A percentile compares a stretch with the other conserved stretches of the same genome.
phyloP scores from a whole-genome alignment of 2,113 vertebrate genomes.

The Prinia subflava region DNA sequence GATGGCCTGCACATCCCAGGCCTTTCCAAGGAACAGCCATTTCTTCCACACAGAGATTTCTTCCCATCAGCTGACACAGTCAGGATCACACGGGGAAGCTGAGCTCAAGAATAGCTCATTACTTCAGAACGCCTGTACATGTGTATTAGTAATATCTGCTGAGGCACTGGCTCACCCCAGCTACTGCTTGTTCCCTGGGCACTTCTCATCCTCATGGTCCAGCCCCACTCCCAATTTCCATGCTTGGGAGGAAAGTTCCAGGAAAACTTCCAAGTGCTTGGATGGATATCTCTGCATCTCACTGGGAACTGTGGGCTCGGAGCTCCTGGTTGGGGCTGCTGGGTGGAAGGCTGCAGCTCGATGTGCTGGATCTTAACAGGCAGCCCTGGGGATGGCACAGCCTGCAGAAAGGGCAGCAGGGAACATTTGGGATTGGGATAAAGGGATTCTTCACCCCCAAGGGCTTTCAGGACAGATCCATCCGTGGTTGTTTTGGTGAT shows the following conservation, averaged over 20 bases:
- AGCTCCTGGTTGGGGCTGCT: not conserved
- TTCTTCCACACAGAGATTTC: not conserved
- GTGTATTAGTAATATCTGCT: not conserved
- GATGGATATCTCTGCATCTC: not conserved
- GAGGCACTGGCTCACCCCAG: not conserved
- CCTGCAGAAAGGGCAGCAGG: not conserved
- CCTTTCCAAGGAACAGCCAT: not conserved
- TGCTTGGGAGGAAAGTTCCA: too few species aligned
- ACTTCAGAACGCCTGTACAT: not conserved
- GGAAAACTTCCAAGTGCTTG: rapidly evolving
- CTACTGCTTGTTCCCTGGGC: not conserved
- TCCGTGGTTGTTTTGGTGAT: rapidly evolving
- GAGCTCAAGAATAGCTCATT: not conserved
- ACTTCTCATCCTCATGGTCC: not conserved
- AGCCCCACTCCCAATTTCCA: not conserved
- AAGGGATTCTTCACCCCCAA: not conserved
- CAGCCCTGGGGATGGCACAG: not conserved
- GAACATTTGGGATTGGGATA: not conserved
- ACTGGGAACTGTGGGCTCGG: rapidly evolving
- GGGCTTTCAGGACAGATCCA: not conserved
- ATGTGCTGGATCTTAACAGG: not conserved
- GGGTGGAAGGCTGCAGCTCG: rapidly evolving
- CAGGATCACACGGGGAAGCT: not conserved
- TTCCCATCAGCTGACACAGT: constrained; percentile 32
- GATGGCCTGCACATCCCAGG: not conserved